Percentiles rank a stretch among this genome's conserved stretches.
These are phyloP conservation scores for Lepidostoma basale DNA, from an alignment of 1,140 invertebrate species.

Conservation along the genomic window DNA sequence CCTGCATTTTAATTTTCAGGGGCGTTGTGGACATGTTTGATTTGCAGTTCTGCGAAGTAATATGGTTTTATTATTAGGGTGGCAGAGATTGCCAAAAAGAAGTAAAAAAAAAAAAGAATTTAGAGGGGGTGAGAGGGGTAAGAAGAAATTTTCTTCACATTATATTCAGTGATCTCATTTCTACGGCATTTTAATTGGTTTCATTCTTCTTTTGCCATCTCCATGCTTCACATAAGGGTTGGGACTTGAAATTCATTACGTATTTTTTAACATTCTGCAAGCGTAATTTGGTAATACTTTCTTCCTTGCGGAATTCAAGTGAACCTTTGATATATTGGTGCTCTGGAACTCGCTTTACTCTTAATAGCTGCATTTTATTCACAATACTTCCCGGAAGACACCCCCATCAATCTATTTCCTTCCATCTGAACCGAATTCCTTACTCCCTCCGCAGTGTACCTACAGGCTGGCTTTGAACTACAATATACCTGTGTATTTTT, in stretches of 20 bases:
- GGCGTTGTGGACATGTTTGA: no score
- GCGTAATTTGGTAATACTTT: no score
- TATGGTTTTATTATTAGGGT: no score
- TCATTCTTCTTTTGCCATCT: no score
- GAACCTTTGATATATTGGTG: slow-evolving; percentile 30
- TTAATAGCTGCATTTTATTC: slow-evolving; percentile 39
- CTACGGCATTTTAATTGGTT: neutral
- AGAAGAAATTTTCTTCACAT: neutral
- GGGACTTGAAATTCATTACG: no score
- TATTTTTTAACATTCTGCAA: no score
- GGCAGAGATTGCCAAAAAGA: no score
- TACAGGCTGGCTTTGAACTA: neutral
- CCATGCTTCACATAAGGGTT: no score
- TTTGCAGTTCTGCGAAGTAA: no score
- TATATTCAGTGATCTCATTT: neutral
- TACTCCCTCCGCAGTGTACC: neutral
- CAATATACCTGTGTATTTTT: neutral
- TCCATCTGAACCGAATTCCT: slow-evolving; percentile 32
- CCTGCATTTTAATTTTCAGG: no score
- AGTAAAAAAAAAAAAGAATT: no score
- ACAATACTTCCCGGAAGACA: slow-evolving; percentile 28
- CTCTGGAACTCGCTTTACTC: slow-evolving; percentile 11
- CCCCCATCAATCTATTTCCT: slow-evolving; percentile 5
- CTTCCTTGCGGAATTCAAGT: slow-evolving; percentile 1
- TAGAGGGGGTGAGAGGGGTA: no score